These are phyloP conservation scores for Alexandromys fortis DNA, from an alignment of 2,113 vertebrate species.

Conservation along the genomic window DNA sequence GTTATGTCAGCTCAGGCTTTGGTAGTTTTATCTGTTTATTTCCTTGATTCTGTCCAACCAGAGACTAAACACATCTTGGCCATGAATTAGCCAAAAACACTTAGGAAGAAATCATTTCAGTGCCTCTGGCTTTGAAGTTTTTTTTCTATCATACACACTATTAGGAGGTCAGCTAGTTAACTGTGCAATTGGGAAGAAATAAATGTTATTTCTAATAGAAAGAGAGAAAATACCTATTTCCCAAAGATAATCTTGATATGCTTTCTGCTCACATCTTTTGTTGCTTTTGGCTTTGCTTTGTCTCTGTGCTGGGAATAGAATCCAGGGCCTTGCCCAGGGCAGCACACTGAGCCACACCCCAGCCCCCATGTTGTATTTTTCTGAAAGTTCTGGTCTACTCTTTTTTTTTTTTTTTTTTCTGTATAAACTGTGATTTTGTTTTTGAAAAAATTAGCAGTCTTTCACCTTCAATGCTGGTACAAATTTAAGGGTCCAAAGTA, in stretches of 20 bases:
- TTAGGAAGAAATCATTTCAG: slow-evolving; percentile 59
- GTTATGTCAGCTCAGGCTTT: slow-evolving; percentile 64
- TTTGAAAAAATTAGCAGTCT: slow-evolving; percentile 28
- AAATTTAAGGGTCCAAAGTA: neutral
- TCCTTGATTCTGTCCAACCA: slow-evolving; percentile 26
- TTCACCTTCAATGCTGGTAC: slow-evolving; percentile 46
- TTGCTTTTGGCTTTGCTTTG: neutral
- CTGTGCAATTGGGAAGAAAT: slow-evolving; percentile 27
- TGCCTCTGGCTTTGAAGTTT: slow-evolving; percentile 7
- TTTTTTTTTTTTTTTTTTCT: slow-evolving; percentile 46
- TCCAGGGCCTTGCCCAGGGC: neutral
- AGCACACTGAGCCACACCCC: neutral
- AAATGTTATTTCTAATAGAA: slow-evolving; percentile 46
- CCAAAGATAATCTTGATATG: slow-evolving; percentile 51
- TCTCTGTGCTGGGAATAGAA: neutral
- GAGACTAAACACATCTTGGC: slow-evolving; percentile 33
- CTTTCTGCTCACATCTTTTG: neutral
- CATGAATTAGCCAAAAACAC: slow-evolving; percentile 73
- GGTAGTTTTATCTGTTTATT: slow-evolving; percentile 62
- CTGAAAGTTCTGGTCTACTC: slow-evolving; percentile 20
- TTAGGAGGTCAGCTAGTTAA: slow-evolving; percentile 54
- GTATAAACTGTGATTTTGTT: neutral
- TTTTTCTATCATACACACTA: neutral
- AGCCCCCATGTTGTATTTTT: neutral
- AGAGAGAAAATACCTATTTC: slow-evolving; percentile 23